Conservation (phyloP, 2,797 vertebrate genomes). For the Danio kyathit region DNA sequence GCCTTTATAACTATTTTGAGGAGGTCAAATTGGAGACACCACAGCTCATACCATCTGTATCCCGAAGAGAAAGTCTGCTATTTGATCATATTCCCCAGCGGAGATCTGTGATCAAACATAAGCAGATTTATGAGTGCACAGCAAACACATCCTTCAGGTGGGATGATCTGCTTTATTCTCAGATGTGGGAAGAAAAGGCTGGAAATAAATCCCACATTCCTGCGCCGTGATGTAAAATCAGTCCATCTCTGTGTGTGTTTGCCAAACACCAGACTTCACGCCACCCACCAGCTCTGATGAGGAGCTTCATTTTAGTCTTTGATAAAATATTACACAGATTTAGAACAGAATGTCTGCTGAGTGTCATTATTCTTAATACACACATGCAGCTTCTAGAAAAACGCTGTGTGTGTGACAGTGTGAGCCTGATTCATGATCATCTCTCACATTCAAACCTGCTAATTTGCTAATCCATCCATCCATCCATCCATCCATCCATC, state of each 20-base stretch:
- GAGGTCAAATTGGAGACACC: too few relatives aligned
- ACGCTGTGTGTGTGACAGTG: too few relatives aligned
- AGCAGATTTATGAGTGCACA: background rate
- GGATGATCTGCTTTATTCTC: constrained; percentile 20
- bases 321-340: constrained; percentile 28
- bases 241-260: constrained; percentile 26
- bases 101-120: background rate
- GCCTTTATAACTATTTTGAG: too few relatives aligned
- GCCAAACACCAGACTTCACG: background rate
- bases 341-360: constrained; percentile 20
- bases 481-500: too few relatives aligned
- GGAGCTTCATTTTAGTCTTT: constrained; percentile 7
- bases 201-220: constrained; percentile 60
- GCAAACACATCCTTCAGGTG: background rate
- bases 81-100: background rate
- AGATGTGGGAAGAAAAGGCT: constrained; percentile 40
- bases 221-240: constrained; percentile 51
- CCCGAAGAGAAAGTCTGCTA: too few relatives aligned
- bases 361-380: background rate
- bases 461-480: too few relatives aligned
- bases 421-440: too few relatives aligned
- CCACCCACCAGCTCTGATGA: constrained; percentile 12
- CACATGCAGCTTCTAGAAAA: background rate
- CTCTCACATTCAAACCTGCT: too few relatives aligned
- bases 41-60: too few relatives aligned